phyloP scores from a whole-genome alignment of 2,797 vertebrate genomes.

The Anisognathus igniventris region DNA sequence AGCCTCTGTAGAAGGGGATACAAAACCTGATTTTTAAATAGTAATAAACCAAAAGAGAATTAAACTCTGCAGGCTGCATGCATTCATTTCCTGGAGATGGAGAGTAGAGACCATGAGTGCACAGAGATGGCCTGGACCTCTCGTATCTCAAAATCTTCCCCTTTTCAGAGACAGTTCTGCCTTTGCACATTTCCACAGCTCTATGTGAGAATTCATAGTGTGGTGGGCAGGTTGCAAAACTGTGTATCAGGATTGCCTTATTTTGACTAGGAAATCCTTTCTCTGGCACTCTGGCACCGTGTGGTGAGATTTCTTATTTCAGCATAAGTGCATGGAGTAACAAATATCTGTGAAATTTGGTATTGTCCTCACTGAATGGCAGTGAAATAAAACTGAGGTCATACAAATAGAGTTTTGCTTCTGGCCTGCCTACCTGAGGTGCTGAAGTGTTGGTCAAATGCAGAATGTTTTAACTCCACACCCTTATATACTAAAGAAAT shows the following conservation, averaged over 20 bases:
- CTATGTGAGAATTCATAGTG: background rate
- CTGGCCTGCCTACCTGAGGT: background rate
- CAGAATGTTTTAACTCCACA: background rate
- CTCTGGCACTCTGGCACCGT: background rate
- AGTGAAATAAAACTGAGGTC: background rate
- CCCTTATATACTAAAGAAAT: background rate
- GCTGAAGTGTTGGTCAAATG: background rate
- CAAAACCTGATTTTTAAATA: conserved; percentile 65
- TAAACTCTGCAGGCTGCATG: conserved; percentile 61
- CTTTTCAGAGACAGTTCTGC: background rate
- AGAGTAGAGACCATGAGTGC: background rate
- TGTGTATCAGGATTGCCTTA: background rate
- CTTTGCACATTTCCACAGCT: background rate
- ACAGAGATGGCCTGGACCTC: background rate
- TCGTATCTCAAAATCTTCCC: background rate
- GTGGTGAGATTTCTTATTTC: background rate
- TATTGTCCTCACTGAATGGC: background rate
- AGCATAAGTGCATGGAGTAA: background rate
- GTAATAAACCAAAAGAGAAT: conserved; percentile 69
- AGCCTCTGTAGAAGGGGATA: conserved; percentile 67
- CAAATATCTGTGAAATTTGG: background rate
- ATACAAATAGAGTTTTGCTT: background rate
- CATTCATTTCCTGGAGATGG: conserved; percentile 55
- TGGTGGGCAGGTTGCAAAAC: background rate
- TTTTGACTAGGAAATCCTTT: background rate